Evolutionary conservation across 1,140 invertebrate genomes (phyloP).

Genomic region (Phortica variegata): DNA sequence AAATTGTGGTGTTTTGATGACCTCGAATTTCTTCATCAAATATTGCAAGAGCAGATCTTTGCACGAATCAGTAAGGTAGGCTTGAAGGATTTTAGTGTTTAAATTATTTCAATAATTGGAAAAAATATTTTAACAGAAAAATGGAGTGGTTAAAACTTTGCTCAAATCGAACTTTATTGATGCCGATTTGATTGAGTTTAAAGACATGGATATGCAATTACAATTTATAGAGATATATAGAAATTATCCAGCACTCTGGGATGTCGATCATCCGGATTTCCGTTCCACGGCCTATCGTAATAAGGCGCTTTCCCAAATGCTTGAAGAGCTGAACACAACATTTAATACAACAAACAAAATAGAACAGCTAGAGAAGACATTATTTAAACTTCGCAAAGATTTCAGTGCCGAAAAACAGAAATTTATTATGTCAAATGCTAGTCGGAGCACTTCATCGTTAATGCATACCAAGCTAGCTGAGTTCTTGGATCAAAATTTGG

Average conservation of each 20-base stretch:
- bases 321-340: constrained; percentile 39
- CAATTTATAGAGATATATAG: constrained; percentile 48
- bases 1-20: constrained; percentile 51
- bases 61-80: constrained; percentile 42
- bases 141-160: constrained; percentile 37
- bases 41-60: constrained; percentile 42
- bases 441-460: constrained; percentile 25
- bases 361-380: constrained; percentile 42
- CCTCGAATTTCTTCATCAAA: constrained; percentile 42
- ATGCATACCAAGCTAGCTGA: constrained; percentile 36
- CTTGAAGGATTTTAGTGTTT: not conserved
- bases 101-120: not conserved
- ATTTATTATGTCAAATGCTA: constrained; percentile 21
- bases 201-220: constrained; percentile 28
- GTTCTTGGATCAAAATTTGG: constrained; percentile 42
- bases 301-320: constrained; percentile 40
- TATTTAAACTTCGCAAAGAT: constrained; percentile 42
- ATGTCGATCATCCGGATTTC: constrained; percentile 48
- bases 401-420: constrained; percentile 41
- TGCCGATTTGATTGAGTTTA: constrained; percentile 32
- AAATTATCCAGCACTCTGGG: constrained; percentile 43
- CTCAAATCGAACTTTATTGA: constrained; percentile 40
- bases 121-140: constrained; percentile 32
- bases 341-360: constrained; percentile 15
- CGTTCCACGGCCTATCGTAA: constrained; percentile 44